Evolutionary conservation across 92 coral and sea anemone species (phyloP).

Genomic region (Diadumene lineata): DNA sequence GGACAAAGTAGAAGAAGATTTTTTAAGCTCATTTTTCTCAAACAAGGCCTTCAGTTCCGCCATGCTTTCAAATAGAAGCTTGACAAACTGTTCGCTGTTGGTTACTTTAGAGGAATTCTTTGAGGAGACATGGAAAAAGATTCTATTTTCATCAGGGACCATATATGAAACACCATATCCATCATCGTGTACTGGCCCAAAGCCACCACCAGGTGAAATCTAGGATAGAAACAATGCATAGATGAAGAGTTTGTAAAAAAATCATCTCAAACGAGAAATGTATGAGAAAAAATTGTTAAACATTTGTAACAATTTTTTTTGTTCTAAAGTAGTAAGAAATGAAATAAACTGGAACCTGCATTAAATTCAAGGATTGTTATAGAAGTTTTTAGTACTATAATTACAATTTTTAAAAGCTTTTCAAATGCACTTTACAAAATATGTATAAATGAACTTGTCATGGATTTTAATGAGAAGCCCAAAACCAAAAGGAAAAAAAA

Average conservation of each 20-base stretch:
- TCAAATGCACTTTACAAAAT: too few relatives aligned
- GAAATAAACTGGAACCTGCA: too few relatives aligned
- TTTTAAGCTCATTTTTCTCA: slow-evolving; percentile 30
- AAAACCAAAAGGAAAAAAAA: too few relatives aligned
- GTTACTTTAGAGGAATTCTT: slow-evolving; percentile 72
- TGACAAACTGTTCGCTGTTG: slow-evolving; percentile 69
- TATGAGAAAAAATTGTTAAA: not conserved
- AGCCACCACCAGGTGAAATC: slow-evolving; percentile 98
- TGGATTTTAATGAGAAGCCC: too few relatives aligned
- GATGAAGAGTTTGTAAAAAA: not conserved
- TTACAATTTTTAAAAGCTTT: too few relatives aligned
- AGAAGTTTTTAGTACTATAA: too few relatives aligned
- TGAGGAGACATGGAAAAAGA: slow-evolving; percentile 95
- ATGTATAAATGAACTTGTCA: too few relatives aligned
- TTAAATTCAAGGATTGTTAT: too few relatives aligned
- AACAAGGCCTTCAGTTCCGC: slow-evolving; percentile 78
- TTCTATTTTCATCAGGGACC: slow-evolving; percentile 91
- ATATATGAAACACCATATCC: slow-evolving; percentile 97
- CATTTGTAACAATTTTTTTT: not conserved
- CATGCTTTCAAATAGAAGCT: slow-evolving; percentile 64
- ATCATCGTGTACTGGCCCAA: slow-evolving; percentile 97
- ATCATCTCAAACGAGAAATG: too few relatives aligned
- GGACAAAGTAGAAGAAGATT: not conserved
- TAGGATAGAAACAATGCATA: slow-evolving; percentile 18
- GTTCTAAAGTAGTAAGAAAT: too few relatives aligned